Percentiles rank a stretch among this genome's conserved stretches.
These are phyloP conservation scores for Aphaenogaster rudis DNA, from an alignment of 1,140 invertebrate species.

Conservation along the genomic window DNA sequence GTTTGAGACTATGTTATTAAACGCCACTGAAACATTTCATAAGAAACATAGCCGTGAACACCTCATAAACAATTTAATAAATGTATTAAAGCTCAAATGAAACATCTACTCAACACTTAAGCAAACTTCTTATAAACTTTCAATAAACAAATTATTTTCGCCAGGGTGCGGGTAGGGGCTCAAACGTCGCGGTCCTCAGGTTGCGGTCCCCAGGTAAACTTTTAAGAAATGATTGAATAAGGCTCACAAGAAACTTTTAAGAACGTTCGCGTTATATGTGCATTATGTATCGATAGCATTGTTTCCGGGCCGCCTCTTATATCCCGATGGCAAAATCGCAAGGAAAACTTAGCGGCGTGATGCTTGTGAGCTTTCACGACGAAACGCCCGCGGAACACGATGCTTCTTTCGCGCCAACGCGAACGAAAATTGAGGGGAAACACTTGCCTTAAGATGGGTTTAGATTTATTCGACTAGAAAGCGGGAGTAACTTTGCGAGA, in stretches of 20 bases:
- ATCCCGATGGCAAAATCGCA: slow-evolving; percentile 48
- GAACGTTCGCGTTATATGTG: slow-evolving; percentile 33
- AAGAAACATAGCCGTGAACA: no score
- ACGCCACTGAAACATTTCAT: no score
- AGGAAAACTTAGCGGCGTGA: slow-evolving; percentile 60
- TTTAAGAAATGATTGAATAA: slow-evolving; percentile 1
- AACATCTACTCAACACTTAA: no score
- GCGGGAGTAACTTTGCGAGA: neutral
- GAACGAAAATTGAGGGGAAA: neutral
- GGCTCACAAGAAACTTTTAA: slow-evolving; percentile 39
- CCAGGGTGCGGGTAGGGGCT: no score
- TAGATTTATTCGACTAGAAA: slow-evolving; percentile 32
- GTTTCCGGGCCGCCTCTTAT: slow-evolving; percentile 43
- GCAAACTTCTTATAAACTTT: no score
- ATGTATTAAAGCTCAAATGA: no score
- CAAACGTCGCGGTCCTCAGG: neutral
- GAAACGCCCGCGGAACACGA: neutral
- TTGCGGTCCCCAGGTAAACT: slow-evolving; percentile 17
- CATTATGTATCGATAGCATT: slow-evolving; percentile 66
- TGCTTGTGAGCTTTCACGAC: slow-evolving; percentile 7
- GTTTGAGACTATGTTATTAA: no score
- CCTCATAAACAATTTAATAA: no score
- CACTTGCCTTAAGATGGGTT: neutral
- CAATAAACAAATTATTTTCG: no score
- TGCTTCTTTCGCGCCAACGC: neutral